These are phyloP conservation scores for Microchirus variegatus DNA, from an alignment of 2,797 vertebrate species.

Conservation along the genomic window DNA sequence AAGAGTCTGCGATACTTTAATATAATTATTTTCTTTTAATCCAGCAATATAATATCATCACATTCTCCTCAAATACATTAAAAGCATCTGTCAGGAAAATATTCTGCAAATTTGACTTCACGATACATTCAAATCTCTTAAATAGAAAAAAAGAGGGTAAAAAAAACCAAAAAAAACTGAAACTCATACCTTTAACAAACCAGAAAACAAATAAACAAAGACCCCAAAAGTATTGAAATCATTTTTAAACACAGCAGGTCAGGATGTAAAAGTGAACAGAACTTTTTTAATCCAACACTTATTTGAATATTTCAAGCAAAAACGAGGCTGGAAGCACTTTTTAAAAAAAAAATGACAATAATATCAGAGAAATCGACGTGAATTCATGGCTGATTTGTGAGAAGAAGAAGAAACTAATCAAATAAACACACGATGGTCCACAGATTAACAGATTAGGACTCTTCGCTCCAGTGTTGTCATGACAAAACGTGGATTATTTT, in stretches of 20 bases:
- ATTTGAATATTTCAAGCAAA: no score
- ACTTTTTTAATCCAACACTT: no score
- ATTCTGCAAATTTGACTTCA: slow-evolving; percentile 59
- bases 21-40: slow-evolving; percentile 51
- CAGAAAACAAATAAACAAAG: slow-evolving; percentile 10
- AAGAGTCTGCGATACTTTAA: slow-evolving; percentile 16
- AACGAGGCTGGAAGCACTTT: no score
- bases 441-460: slow-evolving; percentile 15
- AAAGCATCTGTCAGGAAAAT: slow-evolving; percentile 78
- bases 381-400: slow-evolving; percentile 35
- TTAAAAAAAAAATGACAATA: no score
- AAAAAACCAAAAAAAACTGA: slow-evolving; percentile 24
- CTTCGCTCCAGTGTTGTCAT: slow-evolving; percentile 60
- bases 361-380: slow-evolving; percentile 23
- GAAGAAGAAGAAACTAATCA: not conserved
- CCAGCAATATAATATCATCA: slow-evolving; percentile 64
- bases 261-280: no score
- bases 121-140: slow-evolving; percentile 72
- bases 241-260: not conserved
- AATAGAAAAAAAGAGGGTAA: slow-evolving; percentile 67
- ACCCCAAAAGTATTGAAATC: slow-evolving; percentile 22
- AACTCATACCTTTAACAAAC: no score
- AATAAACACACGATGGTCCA: slow-evolving; percentile 46
- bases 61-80: slow-evolving; percentile 58
- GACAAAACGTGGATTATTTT: slow-evolving; percentile 38